These are phyloP conservation scores for Bombycilla garrulus DNA, from an alignment of 2,113 vertebrate genomes.

Conservation along the genomic window DNA sequence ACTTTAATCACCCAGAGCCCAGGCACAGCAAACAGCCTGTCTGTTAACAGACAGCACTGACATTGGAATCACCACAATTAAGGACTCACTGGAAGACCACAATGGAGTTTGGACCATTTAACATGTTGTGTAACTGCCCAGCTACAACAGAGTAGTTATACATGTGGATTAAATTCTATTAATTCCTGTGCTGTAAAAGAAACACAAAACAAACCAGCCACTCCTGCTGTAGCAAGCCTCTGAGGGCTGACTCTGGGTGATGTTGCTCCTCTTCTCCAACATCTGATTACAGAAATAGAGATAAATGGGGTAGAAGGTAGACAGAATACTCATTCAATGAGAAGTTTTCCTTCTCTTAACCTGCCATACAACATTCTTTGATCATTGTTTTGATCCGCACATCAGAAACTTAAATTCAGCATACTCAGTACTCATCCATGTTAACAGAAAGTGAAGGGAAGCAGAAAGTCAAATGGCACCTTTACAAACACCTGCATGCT, in stretches of 20 bases:
- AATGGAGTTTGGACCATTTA: not conserved
- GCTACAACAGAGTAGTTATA: not conserved
- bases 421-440: not conserved
- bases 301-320: not conserved
- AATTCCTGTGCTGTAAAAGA: not conserved
- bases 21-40: not conserved
- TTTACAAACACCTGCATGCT: not conserved
- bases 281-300: not conserved
- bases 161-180: not conserved
- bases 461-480: not conserved
- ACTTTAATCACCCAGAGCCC: not conserved
- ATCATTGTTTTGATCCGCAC: not conserved
- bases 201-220: not conserved
- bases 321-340: not conserved
- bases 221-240: not conserved
- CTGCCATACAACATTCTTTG: not conserved
- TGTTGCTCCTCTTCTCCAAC: not conserved
- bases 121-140: not conserved
- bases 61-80: not conserved
- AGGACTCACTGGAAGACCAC: not conserved
- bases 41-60: not conserved
- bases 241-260: not conserved
- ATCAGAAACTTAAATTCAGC: not conserved
- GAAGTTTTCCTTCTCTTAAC: not conserved
- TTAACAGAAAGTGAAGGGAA: not conserved